Base-by-base conservation (phyloP, 2,888 invertebrate species). In the Xanthia icteritia region DNA sequence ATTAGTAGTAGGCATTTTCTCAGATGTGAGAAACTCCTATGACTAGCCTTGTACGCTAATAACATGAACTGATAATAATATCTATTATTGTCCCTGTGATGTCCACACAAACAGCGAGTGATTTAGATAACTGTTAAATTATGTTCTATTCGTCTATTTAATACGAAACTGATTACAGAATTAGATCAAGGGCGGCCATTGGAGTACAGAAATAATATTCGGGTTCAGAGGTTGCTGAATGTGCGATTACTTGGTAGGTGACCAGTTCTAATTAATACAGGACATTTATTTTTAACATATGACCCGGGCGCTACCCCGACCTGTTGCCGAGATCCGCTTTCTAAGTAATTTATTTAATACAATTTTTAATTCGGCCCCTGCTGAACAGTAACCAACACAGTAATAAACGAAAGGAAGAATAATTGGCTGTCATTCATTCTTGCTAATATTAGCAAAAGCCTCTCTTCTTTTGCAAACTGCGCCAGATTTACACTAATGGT, bases 201-300 rank as follows among this genome's bases (percentile, higher is more conserved):
- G 8, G 11, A 42, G 23, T 72, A 60, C 42, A 78, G 17, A 78
- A 60, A 65, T 78, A 65, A 73, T 60, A 51, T 42, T 60, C 51
- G 23, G 58, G 78, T 77, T 77, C 78, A 73, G 23, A 73, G 78
- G 73, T 78, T 42, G 23, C 1, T 23, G 36, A 31, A 48, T 75
- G 5, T 66, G 45, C 6, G 61, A 63, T 77, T 45, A 76, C n/a
- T 61, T 75, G 6, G 9, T 54, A 56, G 5, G n/a, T 42, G 17
- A 39, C n/a, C n/a, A 36, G 45, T 48, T 11, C 27, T 17, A 20
- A 70, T 39, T 70, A 20, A 36, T 31, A 23, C 13, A 36, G 61
- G 39, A 45, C 36, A 36, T 17, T 60, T 71, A 17, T 64, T 45
- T 69, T 58, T 60, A 48, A 27, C 6, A 11, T 42, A 27, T 51